These are phyloP conservation scores for Myotis yumanensis DNA, from an alignment of 2,113 vertebrate species.

Conservation along the genomic window DNA sequence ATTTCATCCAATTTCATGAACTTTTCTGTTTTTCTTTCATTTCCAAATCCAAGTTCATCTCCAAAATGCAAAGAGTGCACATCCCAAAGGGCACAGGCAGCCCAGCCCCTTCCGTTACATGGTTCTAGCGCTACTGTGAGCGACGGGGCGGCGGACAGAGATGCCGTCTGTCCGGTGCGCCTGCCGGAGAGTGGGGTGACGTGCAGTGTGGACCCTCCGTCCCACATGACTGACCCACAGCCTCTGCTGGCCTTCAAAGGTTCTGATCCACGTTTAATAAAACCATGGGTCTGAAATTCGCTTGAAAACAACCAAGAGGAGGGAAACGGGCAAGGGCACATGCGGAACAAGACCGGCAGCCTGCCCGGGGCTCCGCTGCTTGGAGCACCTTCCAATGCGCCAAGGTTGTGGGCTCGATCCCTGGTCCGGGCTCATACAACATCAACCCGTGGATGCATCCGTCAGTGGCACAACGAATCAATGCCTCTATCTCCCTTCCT, in stretches of 20 bases:
- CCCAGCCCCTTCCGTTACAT: accelerated
- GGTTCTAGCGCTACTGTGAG: accelerated
- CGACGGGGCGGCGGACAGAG: accelerated
- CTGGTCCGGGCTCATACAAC: not conserved
- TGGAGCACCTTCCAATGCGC: too few species aligned
- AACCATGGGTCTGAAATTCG: not conserved
- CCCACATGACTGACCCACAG: accelerated
- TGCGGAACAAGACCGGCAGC: not conserved
- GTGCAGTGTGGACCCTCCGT: accelerated
- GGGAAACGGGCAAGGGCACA: accelerated
- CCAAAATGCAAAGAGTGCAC: not conserved
- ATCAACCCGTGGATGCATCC: not conserved
- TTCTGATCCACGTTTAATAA: not conserved
- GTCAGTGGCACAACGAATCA: not conserved
- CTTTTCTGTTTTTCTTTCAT: not conserved
- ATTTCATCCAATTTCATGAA: not conserved
- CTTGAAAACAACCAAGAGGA: not conserved
- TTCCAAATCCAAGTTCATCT: not conserved
- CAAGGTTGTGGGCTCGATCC: too few species aligned
- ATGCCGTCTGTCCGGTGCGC: accelerated
- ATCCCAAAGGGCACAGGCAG: not conserved
- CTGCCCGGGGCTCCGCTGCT: not conserved
- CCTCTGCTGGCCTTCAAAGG: not conserved
- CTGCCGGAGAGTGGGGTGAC: accelerated
- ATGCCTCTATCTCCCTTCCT: not conserved